Conservation (phyloP, 1,140 invertebrate genomes). For the Cheumatopsyche charites region DNA sequence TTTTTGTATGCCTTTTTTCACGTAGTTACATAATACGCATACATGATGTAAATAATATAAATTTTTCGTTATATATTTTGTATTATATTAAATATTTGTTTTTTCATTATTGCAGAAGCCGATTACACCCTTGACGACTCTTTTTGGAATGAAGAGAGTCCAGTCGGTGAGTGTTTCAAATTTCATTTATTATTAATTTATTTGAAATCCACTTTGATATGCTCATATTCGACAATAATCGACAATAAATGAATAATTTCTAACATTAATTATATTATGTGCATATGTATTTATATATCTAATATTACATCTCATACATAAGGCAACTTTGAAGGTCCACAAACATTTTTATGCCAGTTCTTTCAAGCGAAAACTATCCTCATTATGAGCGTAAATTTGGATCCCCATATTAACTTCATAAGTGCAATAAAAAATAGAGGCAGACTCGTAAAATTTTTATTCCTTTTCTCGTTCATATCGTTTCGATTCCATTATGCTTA, state of each 20-base stretch:
- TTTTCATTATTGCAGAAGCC: slow-evolving; percentile 75
- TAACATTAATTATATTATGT: neutral
- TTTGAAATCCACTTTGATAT: too few species aligned
- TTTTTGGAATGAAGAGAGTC: slow-evolving; percentile 88
- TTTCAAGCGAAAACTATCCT: too few species aligned
- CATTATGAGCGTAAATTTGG: neutral
- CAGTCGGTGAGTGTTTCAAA: slow-evolving; percentile 72
- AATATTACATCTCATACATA: too few species aligned
- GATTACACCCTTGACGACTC: slow-evolving; percentile 90
- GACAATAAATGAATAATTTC: neutral
- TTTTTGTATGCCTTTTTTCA: slow-evolving; percentile 2
- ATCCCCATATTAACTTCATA: slow-evolving; percentile 12
- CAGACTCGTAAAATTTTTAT: slow-evolving; percentile 5
- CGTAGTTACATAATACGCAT: neutral
- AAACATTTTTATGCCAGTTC: too few species aligned
- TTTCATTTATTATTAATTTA: neutral
- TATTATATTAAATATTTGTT: neutral
- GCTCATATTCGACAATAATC: too few species aligned
- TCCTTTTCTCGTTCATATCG: neutral
- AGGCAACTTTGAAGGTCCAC: too few species aligned
- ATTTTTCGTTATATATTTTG: neutral
- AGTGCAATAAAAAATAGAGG: neutral
- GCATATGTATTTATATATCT: neutral
- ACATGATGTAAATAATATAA: neutral
- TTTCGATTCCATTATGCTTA: slow-evolving; percentile 14